Percentiles rank a stretch among this genome's conserved stretches.
Conservation (phyloP, 2,113 vertebrate genomes). For the Rafetus swinhoei region DNA sequence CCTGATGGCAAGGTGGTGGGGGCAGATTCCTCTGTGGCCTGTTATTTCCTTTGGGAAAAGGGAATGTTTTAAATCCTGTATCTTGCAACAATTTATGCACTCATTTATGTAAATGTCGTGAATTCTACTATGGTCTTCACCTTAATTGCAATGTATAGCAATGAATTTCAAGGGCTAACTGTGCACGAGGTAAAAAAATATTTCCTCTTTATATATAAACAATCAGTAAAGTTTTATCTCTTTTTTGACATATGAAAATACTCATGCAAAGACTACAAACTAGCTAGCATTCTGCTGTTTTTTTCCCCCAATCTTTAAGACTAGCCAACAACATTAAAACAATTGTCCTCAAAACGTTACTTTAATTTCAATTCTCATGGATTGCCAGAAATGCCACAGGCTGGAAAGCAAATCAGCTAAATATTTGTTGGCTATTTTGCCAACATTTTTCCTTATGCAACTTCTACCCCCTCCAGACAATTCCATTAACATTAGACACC, state of each 20-base stretch:
- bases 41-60: background rate
- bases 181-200: background rate
- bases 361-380: slow-evolving; percentile 67
- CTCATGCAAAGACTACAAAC: slow-evolving; percentile 40
- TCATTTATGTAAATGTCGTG: background rate
- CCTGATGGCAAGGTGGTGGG: no score
- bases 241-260: slow-evolving; percentile 14
- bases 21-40: no score
- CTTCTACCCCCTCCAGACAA: slow-evolving; percentile 45
- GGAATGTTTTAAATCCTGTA: slow-evolving; percentile 38
- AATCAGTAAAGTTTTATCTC: slow-evolving; percentile 5
- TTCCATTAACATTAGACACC: slow-evolving; percentile 47
- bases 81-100: background rate
- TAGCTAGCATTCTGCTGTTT: slow-evolving; percentile 59
- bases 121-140: slow-evolving; percentile 14
- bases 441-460: slow-evolving; percentile 65
- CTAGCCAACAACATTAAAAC: slow-evolving; percentile 63
- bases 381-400: slow-evolving; percentile 73
- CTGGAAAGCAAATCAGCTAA: slow-evolving; percentile 73
- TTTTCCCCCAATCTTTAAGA: slow-evolving; percentile 56
- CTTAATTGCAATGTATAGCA: background rate
- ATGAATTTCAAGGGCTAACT: background rate
- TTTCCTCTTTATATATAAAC: background rate
- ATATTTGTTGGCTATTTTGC: slow-evolving; percentile 71
- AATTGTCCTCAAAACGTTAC: slow-evolving; percentile 69